These are phyloP conservation scores for Lepilemur septentrionalis DNA, from an alignment of 2,797 vertebrate genomes.

Conservation along the genomic window DNA sequence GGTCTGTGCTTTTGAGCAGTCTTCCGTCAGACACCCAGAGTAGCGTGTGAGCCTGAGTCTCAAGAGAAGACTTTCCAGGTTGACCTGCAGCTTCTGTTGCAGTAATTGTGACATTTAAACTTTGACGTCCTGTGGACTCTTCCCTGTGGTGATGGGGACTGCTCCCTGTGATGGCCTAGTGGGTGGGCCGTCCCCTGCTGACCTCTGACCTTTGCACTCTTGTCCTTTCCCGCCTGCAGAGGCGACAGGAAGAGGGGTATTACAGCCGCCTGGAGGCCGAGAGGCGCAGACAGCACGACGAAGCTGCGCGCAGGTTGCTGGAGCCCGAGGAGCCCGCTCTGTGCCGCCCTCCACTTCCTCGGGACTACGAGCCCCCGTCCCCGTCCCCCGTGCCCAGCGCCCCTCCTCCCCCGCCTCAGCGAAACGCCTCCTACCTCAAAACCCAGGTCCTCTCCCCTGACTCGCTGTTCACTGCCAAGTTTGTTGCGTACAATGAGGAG, in stretches of 20 bases:
- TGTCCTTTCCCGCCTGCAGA: slow-evolving; percentile 87
- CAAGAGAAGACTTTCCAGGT: neutral
- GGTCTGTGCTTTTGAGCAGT: accelerated
- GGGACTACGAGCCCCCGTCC: slow-evolving; percentile 94
- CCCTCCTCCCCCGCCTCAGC: slow-evolving; percentile 97
- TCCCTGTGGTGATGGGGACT: neutral
- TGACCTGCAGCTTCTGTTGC: neutral
- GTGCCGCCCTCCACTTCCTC: slow-evolving; percentile 96
- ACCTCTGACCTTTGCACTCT: slow-evolving; percentile 67
- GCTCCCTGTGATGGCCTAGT: neutral
- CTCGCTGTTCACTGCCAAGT: slow-evolving; percentile 99
- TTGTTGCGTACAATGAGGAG: slow-evolving; percentile 96
- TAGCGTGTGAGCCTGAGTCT: accelerated
- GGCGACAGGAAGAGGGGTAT: slow-evolving; percentile 99
- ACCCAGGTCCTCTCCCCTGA: slow-evolving; percentile 95
- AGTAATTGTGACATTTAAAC: neutral
- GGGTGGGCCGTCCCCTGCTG: neutral
- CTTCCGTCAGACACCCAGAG: accelerated
- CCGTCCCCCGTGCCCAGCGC: slow-evolving; percentile 89
- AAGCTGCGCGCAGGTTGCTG: slow-evolving; percentile 95
- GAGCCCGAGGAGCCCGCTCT: slow-evolving; percentile 96
- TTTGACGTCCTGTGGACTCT: neutral
- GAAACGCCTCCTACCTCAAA: slow-evolving; percentile 99
- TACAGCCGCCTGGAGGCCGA: slow-evolving; percentile 97
- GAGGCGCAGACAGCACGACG: slow-evolving; percentile 97